Evolutionary conservation across 2,888 invertebrate species (phyloP), one percentile per base, ranked within the genome.

Genomic region (Campopleginae sp.): DNA sequence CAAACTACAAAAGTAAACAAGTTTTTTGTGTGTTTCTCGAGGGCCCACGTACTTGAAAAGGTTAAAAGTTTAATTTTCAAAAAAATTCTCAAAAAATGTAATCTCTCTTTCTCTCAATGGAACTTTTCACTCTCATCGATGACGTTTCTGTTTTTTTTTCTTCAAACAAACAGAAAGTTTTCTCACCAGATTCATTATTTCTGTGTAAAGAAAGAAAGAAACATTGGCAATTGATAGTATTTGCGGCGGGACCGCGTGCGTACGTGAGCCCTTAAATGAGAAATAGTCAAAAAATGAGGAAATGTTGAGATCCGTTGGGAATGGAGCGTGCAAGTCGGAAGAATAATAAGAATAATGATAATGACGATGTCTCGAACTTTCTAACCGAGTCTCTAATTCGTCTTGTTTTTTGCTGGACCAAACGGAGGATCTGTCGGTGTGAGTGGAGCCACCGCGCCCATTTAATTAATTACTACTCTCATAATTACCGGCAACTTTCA

Each of bases 401-500:
- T n/a, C n/a, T 44, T 23, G 27, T 61, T 42, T 61, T 42, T 23
- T 61, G n/a, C 17, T 17, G 27, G 31, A 74, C 61, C 31, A 65
- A 63, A 75, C 33, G 17, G 75, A 54, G n/a, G 7, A 23, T 58
- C 54, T 17, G 23, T 46, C 14, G 23, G 58, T 14, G 14, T 27
- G 72, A 54, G 33, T 54, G 38, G 14, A 54, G 33, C 46, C 31
- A 33, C 48, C 65, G 17, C 76, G 76, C 65, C 65, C 76, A 51
- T 76, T 76, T 48, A 66, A 75, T 70, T 79, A 79, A 72, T 72
- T 42, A 65, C 63, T 63, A 33, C 19, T 27, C 19, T 27, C 38
- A 27, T 65, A 65, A 80, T 72, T 80, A 72, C 42, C 63, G 38
- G 17, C 14, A 65, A 80, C 80, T 80, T 80, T 80, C 80, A 48